Evolutionary conservation across 2,797 vertebrate genomes (phyloP).

Genomic region (Mus spretus): DNA sequence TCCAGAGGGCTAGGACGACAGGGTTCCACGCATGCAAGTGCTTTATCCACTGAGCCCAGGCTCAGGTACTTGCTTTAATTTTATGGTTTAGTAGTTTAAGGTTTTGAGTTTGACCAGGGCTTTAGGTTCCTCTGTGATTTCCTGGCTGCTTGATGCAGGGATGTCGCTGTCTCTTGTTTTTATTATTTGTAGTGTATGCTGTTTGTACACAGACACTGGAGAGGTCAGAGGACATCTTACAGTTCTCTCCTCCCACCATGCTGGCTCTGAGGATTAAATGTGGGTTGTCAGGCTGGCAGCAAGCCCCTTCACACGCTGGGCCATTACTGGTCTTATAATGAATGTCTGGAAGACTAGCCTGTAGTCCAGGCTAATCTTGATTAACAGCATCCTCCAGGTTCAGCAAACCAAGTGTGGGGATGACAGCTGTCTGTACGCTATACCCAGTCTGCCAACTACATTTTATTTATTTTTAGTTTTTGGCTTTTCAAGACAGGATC

Average conservation of each 20-base stretch:
- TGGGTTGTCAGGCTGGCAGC: background rate
- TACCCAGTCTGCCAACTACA: background rate
- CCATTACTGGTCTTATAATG: background rate
- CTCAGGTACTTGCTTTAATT: no score
- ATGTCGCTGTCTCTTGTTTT: background rate
- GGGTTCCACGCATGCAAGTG: background rate
- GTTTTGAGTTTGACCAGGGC: background rate
- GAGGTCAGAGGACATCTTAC: background rate
- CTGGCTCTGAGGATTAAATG: no score
- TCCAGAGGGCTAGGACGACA: background rate
- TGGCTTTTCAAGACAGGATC: background rate
- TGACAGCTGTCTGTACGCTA: background rate
- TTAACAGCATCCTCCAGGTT: background rate
- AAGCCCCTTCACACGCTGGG: background rate
- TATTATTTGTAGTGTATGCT: background rate
- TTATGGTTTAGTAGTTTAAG: background rate
- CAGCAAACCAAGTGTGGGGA: no score
- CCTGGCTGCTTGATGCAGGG: background rate
- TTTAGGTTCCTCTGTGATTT: background rate
- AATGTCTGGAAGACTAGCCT: background rate
- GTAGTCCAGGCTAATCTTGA: background rate
- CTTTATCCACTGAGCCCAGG: background rate
- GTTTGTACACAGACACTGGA: background rate
- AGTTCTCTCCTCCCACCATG: background rate
- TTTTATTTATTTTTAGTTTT: background rate